phyloP scores from a whole-genome alignment of 2,113 vertebrate genomes.

The Ovis canadensis region DNA sequence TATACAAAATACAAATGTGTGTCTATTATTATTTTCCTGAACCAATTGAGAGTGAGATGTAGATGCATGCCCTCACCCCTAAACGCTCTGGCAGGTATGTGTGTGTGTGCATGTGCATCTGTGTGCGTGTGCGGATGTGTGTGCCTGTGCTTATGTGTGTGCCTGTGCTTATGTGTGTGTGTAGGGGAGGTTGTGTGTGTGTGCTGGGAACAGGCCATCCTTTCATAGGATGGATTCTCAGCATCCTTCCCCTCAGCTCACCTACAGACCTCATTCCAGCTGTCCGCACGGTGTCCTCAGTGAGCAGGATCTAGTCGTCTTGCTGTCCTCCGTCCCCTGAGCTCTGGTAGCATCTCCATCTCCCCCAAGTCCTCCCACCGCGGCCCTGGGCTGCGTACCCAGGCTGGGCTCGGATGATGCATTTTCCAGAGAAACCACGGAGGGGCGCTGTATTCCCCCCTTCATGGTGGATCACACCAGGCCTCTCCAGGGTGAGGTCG shows the following conservation, averaged over 20 bases:
- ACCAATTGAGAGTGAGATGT: not conserved
- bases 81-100: not conserved
- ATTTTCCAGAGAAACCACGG: not conserved
- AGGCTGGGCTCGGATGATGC: not conserved
- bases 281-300: not conserved
- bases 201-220: not conserved
- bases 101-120: not conserved
- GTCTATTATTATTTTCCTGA: not conserved
- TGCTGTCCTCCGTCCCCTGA: not conserved
- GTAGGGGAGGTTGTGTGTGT: not conserved
- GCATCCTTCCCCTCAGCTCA: not conserved
- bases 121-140: not conserved
- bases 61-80: not conserved
- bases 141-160: not conserved
- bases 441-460: not conserved
- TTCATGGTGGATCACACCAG: not conserved
- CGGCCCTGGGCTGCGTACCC: not conserved
- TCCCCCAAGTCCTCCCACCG: not conserved
- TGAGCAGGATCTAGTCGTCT: not conserved
- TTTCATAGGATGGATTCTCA: no score
- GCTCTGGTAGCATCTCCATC: not conserved
- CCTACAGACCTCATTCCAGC: not conserved
- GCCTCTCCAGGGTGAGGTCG: not conserved
- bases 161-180: not conserved
- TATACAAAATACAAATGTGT: not conserved